Evolutionary conservation across 1,140 invertebrate species (phyloP), one percentile per base, ranked within the genome.

Genomic region (Gryon sp.): DNA sequence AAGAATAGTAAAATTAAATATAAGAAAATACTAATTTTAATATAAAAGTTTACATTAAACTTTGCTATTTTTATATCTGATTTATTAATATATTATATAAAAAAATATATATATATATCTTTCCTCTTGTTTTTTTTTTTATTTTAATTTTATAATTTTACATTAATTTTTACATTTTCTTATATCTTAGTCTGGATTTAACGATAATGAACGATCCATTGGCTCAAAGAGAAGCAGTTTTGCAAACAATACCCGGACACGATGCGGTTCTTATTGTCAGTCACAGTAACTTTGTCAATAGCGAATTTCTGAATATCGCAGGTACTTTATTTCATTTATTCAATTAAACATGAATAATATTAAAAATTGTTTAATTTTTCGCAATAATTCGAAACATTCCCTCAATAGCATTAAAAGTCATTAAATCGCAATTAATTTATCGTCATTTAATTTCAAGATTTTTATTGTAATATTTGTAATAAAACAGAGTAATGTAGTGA

Each of bases 251-350:
- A 53, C 82, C 83, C 15, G 84, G 80, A 3, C 65, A 85, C 4
- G 84, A 88, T 57, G 86, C 81, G 4, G 45, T 88, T n/a, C 62
- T 84, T 14, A 38, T 87, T n/a, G 41, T 38, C 0, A 45, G 24
- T 9, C 82, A 85, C 32, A 12, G 41, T 3, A 68, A 55, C 52
- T 69, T 55, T 45, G 68, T 88, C 2, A 82, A 88, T 28, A 79
- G 48, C 11, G 80, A 85, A 36, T 84, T 88, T 43, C 75, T 88
- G 0, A 43, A 87, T 59, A 40, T 63, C 34, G 85, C 84, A 36
- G 86, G 86, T 87, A 82, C 7, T 40, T 34, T 34, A 12, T 26
- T 24, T 32, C 4, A 32, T 2, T 32, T 32, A 9, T 32, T n/a
- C 9, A 32, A 24, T 24, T 24, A 24, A 4, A 24, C 3, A 24